phyloP scores from a whole-genome alignment of 2,113 vertebrate genomes.

The Pituophis catenifer region DNA sequence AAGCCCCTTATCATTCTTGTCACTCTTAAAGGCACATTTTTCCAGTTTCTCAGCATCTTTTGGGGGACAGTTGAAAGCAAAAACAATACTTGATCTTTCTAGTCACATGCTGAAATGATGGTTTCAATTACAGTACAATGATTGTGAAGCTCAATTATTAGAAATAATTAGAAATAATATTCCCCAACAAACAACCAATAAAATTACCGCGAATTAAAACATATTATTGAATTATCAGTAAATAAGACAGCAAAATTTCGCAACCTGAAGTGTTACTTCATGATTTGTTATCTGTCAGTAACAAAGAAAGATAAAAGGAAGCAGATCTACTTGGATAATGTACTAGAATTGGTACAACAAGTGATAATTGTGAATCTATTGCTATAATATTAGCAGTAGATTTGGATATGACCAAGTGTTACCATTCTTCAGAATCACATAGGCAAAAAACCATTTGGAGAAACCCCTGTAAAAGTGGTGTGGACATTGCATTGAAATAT shows the following conservation, averaged over 20 bases:
- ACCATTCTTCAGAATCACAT: neutral
- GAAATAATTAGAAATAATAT: neutral
- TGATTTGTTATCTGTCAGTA: neutral
- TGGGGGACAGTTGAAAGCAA: neutral
- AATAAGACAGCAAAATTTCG: neutral
- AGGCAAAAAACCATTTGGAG: neutral
- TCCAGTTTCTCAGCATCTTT: neutral
- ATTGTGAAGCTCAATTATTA: neutral
- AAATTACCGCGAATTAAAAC: neutral
- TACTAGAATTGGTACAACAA: neutral
- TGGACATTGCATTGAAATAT: neutral
- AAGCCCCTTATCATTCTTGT: neutral
- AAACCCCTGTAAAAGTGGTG: neutral
- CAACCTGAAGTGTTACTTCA: neutral
- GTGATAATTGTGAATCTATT: neutral
- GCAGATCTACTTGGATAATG: neutral
- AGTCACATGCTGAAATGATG: neutral
- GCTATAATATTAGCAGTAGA: neutral
- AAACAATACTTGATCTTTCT: neutral
- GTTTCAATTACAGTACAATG: neutral
- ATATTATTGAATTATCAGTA: neutral
- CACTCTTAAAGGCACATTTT: neutral
- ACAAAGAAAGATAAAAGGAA: neutral
- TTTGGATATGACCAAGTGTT: neutral
- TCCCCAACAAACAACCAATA: neutral